Base-by-base conservation (phyloP, 1,140 invertebrate genomes). In the Hylaeus volcanicus region DNA sequence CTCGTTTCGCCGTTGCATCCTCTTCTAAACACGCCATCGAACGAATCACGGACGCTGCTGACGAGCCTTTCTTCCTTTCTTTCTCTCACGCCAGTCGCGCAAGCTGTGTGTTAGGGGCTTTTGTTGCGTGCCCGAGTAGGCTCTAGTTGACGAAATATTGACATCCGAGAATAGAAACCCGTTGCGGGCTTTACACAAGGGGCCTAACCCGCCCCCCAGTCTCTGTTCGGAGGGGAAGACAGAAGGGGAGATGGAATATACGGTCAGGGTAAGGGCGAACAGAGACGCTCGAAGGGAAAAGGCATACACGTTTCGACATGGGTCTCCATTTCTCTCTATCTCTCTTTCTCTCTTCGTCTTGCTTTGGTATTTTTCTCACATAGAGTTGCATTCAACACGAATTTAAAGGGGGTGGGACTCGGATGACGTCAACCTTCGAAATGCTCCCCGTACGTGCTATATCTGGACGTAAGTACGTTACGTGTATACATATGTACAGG, bases 101-200 rank as follows among this genome's bases (percentile, higher is more conserved):
- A 86, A 88, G 70, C 84, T 84, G 78, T 81, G 70, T 69, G 79
- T 71, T 26, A 84, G 77, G 78, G 85, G 70, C 85, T 86, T 87
- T 89, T 89, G 88, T 89, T 89, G 82, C 75, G 74, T 77, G 71
- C 71, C 26, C 80, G 87, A 88, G 85, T 89, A 86, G 88, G 85
- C 85, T 87, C 87, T 90, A 90, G 90, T 91, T 92, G 90, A 92
- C 91, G 91, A 92, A 92, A 92, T 92, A 92, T 92, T 92, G 91
- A 92, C 90, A 92, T 92, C 88, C 90, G 88, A 91, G 90, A 92
- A 92, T 92, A 92, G 89, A 92, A 91, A 90, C 87, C 85, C 85
- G 81, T 87, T 85, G 79, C 77, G 79, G 84, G 85, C 79, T 86
- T 84, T 85, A 77, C 63, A 73, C 79, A 81, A 74, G 85, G 81